Evolutionary conservation across 1,140 invertebrate genomes (phyloP), one percentile per base, ranked within the genome.

Genomic region (Eubasilissa regina): DNA sequence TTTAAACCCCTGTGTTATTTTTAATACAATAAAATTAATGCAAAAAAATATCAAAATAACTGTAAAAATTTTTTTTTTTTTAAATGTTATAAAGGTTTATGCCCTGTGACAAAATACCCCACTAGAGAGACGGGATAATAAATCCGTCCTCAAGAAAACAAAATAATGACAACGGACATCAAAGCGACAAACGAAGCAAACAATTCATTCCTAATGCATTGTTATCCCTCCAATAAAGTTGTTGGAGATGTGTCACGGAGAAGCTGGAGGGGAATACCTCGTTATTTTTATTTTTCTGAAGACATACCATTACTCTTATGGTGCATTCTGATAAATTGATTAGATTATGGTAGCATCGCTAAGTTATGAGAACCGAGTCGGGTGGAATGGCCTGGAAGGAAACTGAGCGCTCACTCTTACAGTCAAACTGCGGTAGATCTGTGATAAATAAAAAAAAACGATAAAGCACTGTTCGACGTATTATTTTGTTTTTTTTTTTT

Each of bases 271-370:
- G 13, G 35, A 25, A 10, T 19, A n/a, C 10, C 10, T 35, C 25
- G 35, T 64, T 64, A 64, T 43, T 35, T 64, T 79, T 79, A 79
- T 79, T 79, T 79, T 74, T 79, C 55, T n/a, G 55, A 60, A 48
- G 72, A 74, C 43, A 21, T 48, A 45, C 77, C 44, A 64, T 78
- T 78, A 58, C 64, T 64, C 62, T 64, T 74, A 62, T 62, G 77
- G 60, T 73, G 70, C 77, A 48, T 62, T 45, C 58, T 79, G 77
- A 79, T 79, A 79, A 79, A 79, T 79, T 79, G 77, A 74, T 79
- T 74, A 73, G 77, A 79, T 79, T 79, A 72, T 43, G 70, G 70
- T 58, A 79, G 45, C 51, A 62, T 19, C 68, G 19, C 44, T 56
- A 79, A 60, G 62, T 70, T 77, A 35, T 35, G 25, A 35, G 25